A percentile compares a stretch with the other conserved stretches of the same genome.
Evolutionary conservation across 1,140 invertebrate species (phyloP).

Genomic region (Psilanteris sp.): DNA sequence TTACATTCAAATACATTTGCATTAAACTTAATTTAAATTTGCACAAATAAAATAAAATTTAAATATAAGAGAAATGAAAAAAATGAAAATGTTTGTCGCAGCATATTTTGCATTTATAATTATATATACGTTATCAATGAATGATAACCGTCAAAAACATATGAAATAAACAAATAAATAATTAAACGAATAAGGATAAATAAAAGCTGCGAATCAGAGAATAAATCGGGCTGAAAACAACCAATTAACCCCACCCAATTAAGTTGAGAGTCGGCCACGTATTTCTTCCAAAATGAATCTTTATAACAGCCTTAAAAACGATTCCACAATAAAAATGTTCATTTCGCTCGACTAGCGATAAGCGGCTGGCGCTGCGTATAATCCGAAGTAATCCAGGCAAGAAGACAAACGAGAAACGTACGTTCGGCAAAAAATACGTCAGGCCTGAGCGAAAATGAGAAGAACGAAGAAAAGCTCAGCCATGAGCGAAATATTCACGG

Average conservation of each 20-base stretch:
- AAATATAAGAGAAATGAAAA: too few species aligned
- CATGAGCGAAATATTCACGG: slow-evolving; percentile 58
- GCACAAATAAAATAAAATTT: too few species aligned
- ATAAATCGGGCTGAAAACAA: slow-evolving; percentile 13
- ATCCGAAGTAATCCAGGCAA: slow-evolving; percentile 58
- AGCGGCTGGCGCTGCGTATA: slow-evolving; percentile 47
- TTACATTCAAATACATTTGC: too few species aligned
- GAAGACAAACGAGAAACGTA: slow-evolving; percentile 64
- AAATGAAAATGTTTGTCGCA: too few species aligned
- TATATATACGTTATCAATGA: too few species aligned
- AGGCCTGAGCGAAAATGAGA: slow-evolving; percentile 47
- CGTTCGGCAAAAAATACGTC: slow-evolving; percentile 59
- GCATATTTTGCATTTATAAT: too few species aligned
- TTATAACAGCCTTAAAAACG: slow-evolving; percentile 46
- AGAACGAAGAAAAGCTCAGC: slow-evolving; percentile 50
- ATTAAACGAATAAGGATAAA: neutral
- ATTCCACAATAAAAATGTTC: slow-evolving; percentile 59
- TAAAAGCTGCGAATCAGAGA: neutral
- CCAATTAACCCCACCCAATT: slow-evolving; percentile 23
- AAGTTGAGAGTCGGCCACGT: slow-evolving; percentile 6
- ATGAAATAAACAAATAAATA: too few species aligned
- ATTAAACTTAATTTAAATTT: too few species aligned
- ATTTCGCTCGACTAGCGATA: slow-evolving; percentile 54
- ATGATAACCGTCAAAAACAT: too few species aligned
- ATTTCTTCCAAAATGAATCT: slow-evolving; percentile 36